A percentile compares a stretch with the other conserved stretches of the same genome.
phyloP scores from a whole-genome alignment of 2,113 vertebrate species.

The Plestiodon gilberti region DNA sequence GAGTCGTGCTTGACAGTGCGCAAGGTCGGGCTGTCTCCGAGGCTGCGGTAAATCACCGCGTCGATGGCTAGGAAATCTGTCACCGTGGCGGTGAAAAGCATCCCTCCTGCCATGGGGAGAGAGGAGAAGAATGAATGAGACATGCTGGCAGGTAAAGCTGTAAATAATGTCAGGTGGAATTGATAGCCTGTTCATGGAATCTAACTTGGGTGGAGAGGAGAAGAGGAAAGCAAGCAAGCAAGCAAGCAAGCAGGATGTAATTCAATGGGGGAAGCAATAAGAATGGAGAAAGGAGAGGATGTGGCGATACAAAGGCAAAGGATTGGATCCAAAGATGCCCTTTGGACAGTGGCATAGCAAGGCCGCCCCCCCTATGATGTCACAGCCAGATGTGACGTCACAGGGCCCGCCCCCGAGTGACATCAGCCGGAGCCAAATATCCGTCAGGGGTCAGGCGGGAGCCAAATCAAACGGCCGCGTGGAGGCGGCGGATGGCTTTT shows the following conservation, averaged over 20 bases:
- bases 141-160: not conserved
- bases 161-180: not conserved
- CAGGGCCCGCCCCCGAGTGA: too few species aligned
- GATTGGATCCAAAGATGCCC: too few species aligned
- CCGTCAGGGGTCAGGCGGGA: too few species aligned
- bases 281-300: not conserved
- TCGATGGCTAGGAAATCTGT: slow-evolving; percentile 97
- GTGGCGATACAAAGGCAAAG: not conserved
- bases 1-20: slow-evolving; percentile 97
- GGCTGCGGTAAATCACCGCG: slow-evolving; percentile 95
- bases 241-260: not conserved
- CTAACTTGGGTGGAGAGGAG: not conserved
- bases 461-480: too few species aligned
- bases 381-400: too few species aligned
- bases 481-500: too few species aligned
- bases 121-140: not conserved
- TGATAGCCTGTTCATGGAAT: not conserved
- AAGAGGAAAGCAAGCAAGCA: too few species aligned
- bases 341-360: too few species aligned
- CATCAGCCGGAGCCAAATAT: too few species aligned
- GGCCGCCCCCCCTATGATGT: too few species aligned
- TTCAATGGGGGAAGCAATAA: not conserved
- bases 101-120: slow-evolving; percentile 79
- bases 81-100: slow-evolving; percentile 95
- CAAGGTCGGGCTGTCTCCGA: slow-evolving; percentile 89